Percentiles rank a stretch among this genome's conserved stretches.
Evolutionary conservation across 2,113 vertebrate species (phyloP).

Genomic region (Oryzias melastigma): DNA sequence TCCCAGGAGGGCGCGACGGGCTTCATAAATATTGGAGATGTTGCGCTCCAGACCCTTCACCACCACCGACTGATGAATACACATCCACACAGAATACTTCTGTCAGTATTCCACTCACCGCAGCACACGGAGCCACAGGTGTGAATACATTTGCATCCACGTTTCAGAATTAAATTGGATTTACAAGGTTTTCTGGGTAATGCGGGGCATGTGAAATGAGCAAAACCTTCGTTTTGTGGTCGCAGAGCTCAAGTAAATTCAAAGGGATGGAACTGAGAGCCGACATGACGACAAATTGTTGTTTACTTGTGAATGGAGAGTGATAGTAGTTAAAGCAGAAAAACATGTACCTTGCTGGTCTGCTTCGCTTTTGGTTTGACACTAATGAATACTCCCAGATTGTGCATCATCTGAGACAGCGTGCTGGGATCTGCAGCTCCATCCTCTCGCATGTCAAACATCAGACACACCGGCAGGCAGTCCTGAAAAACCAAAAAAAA

Average conservation of each 20-base stretch:
- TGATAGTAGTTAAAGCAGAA: neutral
- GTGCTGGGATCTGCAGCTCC: slow-evolving; percentile 69
- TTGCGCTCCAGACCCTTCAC: slow-evolving; percentile 81
- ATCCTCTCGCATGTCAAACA: slow-evolving; percentile 82
- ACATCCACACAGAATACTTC: slow-evolving; percentile 16
- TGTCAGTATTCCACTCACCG: slow-evolving; percentile 20
- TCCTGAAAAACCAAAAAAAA: slow-evolving; percentile 65
- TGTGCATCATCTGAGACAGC: slow-evolving; percentile 80
- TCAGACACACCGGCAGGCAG: slow-evolving; percentile 80
- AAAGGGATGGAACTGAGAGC: neutral
- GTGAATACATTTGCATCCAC: slow-evolving; percentile 7
- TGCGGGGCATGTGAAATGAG: neutral
- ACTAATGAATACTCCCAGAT: slow-evolving; percentile 79
- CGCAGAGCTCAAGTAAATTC: neutral
- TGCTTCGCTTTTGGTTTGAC: slow-evolving; percentile 82
- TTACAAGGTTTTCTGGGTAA: slow-evolving; percentile 11
- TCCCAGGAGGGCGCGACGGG: slow-evolving; percentile 72
- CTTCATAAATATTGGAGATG: slow-evolving; percentile 74
- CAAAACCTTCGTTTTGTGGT: neutral
- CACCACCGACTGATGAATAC: slow-evolving; percentile 74
- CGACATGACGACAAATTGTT: neutral
- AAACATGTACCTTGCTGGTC: slow-evolving; percentile 73
- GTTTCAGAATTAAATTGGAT: neutral
- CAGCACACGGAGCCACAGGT: slow-evolving; percentile 6
- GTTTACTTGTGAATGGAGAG: no score